Conservation (phyloP, 2,113 vertebrate species). For the Hymenochirus boettgeri region DNA sequence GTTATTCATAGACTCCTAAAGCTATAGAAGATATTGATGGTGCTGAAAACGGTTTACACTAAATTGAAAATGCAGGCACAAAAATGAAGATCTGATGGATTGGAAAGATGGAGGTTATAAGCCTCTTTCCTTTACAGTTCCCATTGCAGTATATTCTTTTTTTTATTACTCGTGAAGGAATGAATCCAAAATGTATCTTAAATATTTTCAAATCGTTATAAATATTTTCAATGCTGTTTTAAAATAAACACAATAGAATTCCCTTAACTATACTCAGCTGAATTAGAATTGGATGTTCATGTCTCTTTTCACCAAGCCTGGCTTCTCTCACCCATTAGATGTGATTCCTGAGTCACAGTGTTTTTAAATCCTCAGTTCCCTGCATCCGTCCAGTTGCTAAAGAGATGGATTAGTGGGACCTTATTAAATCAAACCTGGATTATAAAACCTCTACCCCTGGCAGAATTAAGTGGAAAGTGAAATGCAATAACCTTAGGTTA, state of each 20-base stretch:
- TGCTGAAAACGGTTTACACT: too few species aligned
- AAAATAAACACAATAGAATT: too few species aligned
- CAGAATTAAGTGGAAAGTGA: slow-evolving; percentile 17
- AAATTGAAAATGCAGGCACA: too few species aligned
- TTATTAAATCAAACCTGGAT: slow-evolving; percentile 22
- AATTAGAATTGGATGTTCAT: background rate
- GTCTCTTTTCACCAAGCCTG: background rate
- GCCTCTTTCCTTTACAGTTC: too few species aligned
- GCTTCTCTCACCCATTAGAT: background rate
- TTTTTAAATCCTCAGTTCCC: background rate
- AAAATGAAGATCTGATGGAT: too few species aligned
- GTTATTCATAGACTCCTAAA: slow-evolving; percentile 8
- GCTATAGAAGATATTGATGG: background rate
- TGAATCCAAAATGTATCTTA: too few species aligned
- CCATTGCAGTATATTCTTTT: too few species aligned
- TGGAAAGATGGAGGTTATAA: too few species aligned
- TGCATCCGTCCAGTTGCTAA: background rate
- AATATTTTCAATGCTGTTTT: too few species aligned
- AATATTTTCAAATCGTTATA: too few species aligned
- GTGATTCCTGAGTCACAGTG: background rate
- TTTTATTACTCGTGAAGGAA: too few species aligned
- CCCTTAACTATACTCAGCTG: background rate
- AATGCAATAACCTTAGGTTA: slow-evolving; percentile 26
- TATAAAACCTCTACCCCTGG: slow-evolving; percentile 1
- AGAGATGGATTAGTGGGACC: slow-evolving; percentile 8